Evolutionary conservation across 2,888 invertebrate genomes (phyloP).

Genomic region (Papilio protenor): DNA sequence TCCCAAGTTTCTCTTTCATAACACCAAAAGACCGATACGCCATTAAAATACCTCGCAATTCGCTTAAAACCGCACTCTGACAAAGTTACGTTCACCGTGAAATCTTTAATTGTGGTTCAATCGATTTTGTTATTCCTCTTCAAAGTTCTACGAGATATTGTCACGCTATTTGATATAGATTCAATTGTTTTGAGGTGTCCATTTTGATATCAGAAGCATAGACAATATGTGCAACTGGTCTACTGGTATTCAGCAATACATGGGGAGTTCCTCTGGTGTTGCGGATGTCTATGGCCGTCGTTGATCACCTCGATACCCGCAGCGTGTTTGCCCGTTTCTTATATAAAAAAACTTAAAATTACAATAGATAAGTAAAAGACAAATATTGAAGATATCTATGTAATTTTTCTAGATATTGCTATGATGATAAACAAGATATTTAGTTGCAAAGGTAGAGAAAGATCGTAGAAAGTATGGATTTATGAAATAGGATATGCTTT

Average conservation of each 20-base stretch:
- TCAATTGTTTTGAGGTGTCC: neutral
- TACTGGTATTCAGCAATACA: too few relatives aligned
- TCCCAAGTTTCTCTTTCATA: conserved; percentile 48
- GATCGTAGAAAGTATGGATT: too few relatives aligned
- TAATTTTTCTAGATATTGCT: neutral
- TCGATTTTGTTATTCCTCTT: conserved; percentile 42
- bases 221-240: neutral
- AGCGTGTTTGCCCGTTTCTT: too few relatives aligned
- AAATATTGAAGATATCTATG: neutral
- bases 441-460: too few relatives aligned
- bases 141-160: conserved; percentile 38
- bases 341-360: too few relatives aligned
- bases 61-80: conserved; percentile 50
- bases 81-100: conserved; percentile 59
- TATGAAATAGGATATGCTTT: too few relatives aligned
- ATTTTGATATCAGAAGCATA: neutral
- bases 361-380: neutral
- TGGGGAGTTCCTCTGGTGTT: too few relatives aligned
- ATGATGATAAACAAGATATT: too few relatives aligned
- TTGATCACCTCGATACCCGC: too few relatives aligned
- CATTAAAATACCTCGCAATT: conserved; percentile 52
- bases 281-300: too few relatives aligned
- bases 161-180: conserved; percentile 42
- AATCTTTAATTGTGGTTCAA: conserved; percentile 61
- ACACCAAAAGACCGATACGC: conserved; percentile 44